phyloP scores from a whole-genome alignment of 2,113 vertebrate genomes.

The Strigops habroptila region DNA sequence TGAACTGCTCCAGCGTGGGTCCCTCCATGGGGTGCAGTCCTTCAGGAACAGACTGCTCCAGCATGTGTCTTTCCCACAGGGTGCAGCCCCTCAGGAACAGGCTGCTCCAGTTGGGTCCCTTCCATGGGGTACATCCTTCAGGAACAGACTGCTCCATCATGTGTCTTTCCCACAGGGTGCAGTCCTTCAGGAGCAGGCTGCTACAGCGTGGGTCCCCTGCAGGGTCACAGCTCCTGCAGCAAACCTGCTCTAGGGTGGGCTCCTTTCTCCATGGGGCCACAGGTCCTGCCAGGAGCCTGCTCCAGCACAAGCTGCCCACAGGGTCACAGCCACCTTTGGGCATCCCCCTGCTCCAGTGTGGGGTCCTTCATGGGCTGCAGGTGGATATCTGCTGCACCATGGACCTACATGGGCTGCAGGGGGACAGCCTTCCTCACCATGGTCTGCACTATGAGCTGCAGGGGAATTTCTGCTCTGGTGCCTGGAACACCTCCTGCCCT shows the following conservation, averaged over 20 bases:
- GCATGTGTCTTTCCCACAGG: fast-evolving
- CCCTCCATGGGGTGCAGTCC: not conserved
- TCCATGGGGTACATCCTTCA: no score
- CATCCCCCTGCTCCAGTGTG: fast-evolving
- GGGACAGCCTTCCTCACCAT: not conserved
- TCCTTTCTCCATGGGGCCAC: not conserved
- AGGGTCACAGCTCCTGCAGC: not conserved
- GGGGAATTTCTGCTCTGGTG: not conserved
- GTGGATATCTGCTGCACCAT: not conserved
- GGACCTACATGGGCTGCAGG: not conserved
- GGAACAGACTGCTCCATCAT: not conserved
- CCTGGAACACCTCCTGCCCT: not conserved
- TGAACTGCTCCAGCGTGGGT: fast-evolving
- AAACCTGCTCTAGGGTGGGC: not conserved
- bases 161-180: no score
- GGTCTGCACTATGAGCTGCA: not conserved
- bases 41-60: not conserved
- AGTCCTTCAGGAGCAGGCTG: not conserved
- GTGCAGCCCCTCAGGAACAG: no score
- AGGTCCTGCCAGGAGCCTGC: not conserved
- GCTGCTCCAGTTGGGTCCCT: not conserved
- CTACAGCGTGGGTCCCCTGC: not conserved
- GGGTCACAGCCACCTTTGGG: not conserved
- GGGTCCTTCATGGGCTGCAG: not conserved
- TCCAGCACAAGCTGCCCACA: fast-evolving